Percentiles rank a stretch among this genome's conserved stretches.
Conservation (phyloP, 2,888 invertebrate species). For the Drosophila kambysellisi region DNA sequence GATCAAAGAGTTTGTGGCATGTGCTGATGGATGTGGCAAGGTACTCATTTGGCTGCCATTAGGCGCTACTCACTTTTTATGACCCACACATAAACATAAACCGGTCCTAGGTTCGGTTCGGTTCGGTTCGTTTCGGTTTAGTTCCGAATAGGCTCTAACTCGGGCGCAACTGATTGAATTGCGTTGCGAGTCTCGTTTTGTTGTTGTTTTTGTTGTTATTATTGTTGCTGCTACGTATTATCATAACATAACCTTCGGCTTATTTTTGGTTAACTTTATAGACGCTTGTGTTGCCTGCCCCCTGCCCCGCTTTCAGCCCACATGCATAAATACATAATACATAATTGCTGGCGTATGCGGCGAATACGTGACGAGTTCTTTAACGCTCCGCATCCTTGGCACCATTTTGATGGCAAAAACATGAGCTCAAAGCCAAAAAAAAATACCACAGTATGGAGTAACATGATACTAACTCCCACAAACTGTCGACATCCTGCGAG, state of each 20-base stretch:
- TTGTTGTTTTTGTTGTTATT: background rate
- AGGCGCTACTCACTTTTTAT: slow-evolving; percentile 30
- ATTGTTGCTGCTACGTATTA: slow-evolving; percentile 21
- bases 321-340: slow-evolving; percentile 27
- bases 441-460: slow-evolving; percentile 11
- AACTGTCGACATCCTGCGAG: slow-evolving; percentile 35
- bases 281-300: slow-evolving; percentile 7
- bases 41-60: slow-evolving; percentile 46
- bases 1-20: slow-evolving; percentile 35
- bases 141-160: slow-evolving; percentile 5
- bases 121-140: slow-evolving; percentile 9
- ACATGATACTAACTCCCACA: slow-evolving; percentile 17
- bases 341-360: slow-evolving; percentile 73
- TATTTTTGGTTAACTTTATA: slow-evolving; percentile 59
- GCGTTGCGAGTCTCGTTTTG: slow-evolving; percentile 34
- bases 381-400: slow-evolving; percentile 68
- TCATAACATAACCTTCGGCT: slow-evolving; percentile 64
- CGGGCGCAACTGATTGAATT: slow-evolving; percentile 46
- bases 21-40: slow-evolving; percentile 38
- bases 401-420: slow-evolving; percentile 36
- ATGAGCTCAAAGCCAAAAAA: slow-evolving; percentile 2
- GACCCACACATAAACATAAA: slow-evolving; percentile 40
- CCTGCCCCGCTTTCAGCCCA: background rate
- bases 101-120: slow-evolving; percentile 12
- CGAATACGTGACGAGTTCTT: slow-evolving; percentile 72